Base-by-base conservation (phyloP, 92 coral and sea anemone genomes). In the Zoanthus sociatus region DNA sequence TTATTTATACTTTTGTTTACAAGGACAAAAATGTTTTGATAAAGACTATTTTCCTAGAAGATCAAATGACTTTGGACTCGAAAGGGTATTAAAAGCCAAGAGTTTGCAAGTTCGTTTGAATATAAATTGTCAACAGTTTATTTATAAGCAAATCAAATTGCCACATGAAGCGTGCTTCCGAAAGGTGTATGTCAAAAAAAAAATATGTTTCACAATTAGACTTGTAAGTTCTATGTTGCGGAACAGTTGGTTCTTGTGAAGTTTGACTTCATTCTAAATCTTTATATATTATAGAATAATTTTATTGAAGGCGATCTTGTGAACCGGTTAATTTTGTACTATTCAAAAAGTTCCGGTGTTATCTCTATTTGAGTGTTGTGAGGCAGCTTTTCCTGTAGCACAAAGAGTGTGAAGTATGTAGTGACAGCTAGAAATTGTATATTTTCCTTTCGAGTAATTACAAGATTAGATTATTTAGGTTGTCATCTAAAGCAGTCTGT, bases 1-100 rank as follows among this genome's bases (percentile, higher is more conserved):
- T 78, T 91, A 91, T 91, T 91, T 91, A 91, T 91, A 88, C 89
- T 91, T 45, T 81, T 67, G 85, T 67, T 69, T 79, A 79, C 84
- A 47, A 64, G 58, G 33, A 46, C 33, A 60, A 79, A 66, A 63
- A 50, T 1, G 67, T 66, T 81, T 64, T 67, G 45, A 48, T 81
- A 67, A 66, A 20, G 44, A 64, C 54, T 81, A 46, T 45, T 66
- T 66, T 31, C 60, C 42, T 44, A 68, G 72, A 68, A 66, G 63
- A 70, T 64, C 75, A 67, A 79, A 81, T n/a, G 56, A 31, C 47
- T 79, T 63, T 6, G 73, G 84, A 79, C 73, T 42, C 6, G 0
- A 79, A 44, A 64, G 44, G 11, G 18, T 55, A 37, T 37, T 37
- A 56, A 33, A 66, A 78, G n/a, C 78, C 21, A 17, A 74, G 14